phyloP scores from a whole-genome alignment of 1,140 invertebrate species.

The Trachymyrmex septentrionalis region DNA sequence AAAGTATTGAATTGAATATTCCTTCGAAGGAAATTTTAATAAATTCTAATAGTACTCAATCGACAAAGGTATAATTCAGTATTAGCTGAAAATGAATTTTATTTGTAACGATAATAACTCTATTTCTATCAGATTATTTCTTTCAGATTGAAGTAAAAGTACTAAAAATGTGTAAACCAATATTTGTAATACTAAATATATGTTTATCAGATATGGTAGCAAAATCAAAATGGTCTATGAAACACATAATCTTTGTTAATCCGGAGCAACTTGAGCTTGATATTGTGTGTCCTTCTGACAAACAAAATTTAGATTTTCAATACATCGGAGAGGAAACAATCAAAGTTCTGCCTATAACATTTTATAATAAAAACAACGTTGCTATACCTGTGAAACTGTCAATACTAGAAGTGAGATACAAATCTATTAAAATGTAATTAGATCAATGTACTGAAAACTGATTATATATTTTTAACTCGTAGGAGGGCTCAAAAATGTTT shows the following conservation, averaged over 20 bases:
- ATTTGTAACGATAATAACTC: not conserved
- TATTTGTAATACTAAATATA: constrained; percentile 78
- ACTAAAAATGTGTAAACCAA: constrained; percentile 77
- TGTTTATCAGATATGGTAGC: constrained; percentile 82
- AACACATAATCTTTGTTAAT: constrained; percentile 83
- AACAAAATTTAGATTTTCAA: constrained; percentile 77
- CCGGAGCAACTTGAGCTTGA: constrained; percentile 80
- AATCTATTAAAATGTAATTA: not conserved
- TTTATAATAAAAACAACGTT: constrained; percentile 82
- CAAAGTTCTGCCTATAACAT: constrained; percentile 74
- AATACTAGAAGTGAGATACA: constrained; percentile 77
- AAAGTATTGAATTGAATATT: constrained; percentile 78
- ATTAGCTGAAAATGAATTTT: constrained; percentile 23
- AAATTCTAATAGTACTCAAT: constrained; percentile 77
- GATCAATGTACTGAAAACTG: not conserved
- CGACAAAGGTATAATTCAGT: constrained; percentile 76
- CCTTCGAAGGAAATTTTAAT: constrained; percentile 79
- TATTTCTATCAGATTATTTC: too few species aligned
- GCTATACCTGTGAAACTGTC: constrained; percentile 77
- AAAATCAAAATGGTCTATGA: constrained; percentile 77
- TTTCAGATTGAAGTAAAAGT: constrained; percentile 80
- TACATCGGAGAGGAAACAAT: constrained; percentile 72
- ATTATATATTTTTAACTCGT: constrained; percentile 19
- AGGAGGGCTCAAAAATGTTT: constrained; percentile 71
- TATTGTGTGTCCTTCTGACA: constrained; percentile 66